Conservation (phyloP, 30 jellyfish, hydroid and myxozoan genomes). For the Turritopsis dohrnii region DNA sequence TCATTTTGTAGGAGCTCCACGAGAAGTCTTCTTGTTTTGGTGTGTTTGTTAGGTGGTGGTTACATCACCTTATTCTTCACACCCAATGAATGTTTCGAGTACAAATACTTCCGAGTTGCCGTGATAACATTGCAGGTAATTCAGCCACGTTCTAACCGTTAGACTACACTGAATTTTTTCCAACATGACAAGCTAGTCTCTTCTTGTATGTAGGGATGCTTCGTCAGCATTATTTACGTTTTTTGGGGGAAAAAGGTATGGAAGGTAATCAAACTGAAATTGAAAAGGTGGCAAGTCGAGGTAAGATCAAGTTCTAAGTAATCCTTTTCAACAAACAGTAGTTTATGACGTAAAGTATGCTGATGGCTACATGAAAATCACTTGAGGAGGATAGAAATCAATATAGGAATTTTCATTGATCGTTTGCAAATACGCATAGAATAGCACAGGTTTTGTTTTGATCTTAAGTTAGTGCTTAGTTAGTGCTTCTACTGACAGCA, state of each 20-base stretch:
- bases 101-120: conserved; percentile 43
- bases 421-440: too few relatives aligned
- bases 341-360: background rate
- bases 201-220: background rate
- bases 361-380: background rate
- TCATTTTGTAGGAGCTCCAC: conserved; percentile 63
- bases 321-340: too few relatives aligned
- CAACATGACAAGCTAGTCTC: background rate
- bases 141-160: background rate
- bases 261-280: background rate
- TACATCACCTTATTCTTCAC: conserved; percentile 54
- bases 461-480: too few relatives aligned
- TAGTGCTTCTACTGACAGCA: too few relatives aligned
- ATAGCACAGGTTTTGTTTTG: too few relatives aligned
- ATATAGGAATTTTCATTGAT: too few relatives aligned
- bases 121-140: conserved; percentile 64
- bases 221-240: background rate
- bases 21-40: conserved; percentile 53
- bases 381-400: too few relatives aligned
- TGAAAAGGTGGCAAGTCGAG: background rate
- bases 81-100: conserved; percentile 54
- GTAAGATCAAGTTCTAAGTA: background rate
- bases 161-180: too few relatives aligned
- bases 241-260: background rate
- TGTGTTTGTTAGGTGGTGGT: conserved; percentile 76